These are phyloP conservation scores for Drosophila yakuba DNA, from an alignment of 1,140 invertebrate genomes.

Conservation along the genomic window DNA sequence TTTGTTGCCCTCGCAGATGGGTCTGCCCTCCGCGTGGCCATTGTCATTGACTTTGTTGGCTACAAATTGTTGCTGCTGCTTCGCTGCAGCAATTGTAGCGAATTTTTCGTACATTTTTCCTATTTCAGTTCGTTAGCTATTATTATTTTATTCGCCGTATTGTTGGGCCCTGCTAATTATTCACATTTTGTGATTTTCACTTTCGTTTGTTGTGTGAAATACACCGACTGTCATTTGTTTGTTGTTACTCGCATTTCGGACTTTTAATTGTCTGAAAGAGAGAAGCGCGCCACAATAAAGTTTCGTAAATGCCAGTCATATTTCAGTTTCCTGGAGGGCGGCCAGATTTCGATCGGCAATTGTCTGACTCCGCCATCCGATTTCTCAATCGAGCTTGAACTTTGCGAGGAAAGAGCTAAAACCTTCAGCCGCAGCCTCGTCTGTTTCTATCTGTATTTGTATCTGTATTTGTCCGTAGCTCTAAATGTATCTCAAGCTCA, in stretches of 20 bases:
- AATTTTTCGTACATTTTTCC: constrained; percentile 69
- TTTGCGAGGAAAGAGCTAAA: constrained; percentile 32
- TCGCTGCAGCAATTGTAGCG: constrained; percentile 61
- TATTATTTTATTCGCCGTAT: constrained; percentile 69
- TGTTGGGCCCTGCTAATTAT: constrained; percentile 75
- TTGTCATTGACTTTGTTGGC: constrained; percentile 74
- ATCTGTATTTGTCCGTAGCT: constrained; percentile 6
- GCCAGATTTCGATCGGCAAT: constrained; percentile 60
- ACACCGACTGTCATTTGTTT: constrained; percentile 74
- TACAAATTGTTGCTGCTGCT: constrained; percentile 53
- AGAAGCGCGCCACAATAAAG: constrained; percentile 61
- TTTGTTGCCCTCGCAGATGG: constrained; percentile 62
- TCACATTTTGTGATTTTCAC: constrained; percentile 81
- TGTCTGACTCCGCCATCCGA: constrained; percentile 34
- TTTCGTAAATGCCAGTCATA: constrained; percentile 79
- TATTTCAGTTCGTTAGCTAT: constrained; percentile 72
- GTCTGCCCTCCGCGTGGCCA: constrained; percentile 47
- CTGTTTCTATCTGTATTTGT: neutral
- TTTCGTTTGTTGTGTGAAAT: constrained; percentile 80
- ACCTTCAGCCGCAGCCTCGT: constrained; percentile 37
- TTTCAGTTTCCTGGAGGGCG: constrained; percentile 66
- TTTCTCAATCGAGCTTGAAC: constrained; percentile 68
- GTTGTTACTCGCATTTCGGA: constrained; percentile 77
- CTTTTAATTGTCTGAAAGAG: constrained; percentile 69
- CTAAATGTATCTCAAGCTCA: constrained; percentile 3